A percentile compares a stretch with the other conserved stretches of the same genome.
phyloP scores from a whole-genome alignment of 2,113 vertebrate species.

The Lophius piscatorius region DNA sequence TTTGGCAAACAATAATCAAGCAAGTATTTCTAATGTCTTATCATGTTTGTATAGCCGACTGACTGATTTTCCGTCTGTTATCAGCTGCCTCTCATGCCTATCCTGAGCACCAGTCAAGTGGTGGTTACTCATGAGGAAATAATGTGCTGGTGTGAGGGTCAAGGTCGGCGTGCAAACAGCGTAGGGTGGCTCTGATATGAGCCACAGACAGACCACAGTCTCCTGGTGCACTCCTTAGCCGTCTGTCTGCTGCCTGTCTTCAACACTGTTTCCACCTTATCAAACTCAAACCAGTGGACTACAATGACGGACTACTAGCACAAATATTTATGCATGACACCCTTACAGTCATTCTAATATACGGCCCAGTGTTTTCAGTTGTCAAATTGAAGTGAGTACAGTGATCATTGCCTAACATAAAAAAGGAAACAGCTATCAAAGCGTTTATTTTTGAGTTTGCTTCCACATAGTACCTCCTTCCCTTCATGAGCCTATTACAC shows the following conservation, averaged over 20 bases:
- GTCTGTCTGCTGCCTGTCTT: slow-evolving; percentile 37
- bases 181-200: slow-evolving; percentile 42
- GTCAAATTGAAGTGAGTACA: too few species aligned
- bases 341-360: background rate
- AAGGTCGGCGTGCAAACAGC: slow-evolving; percentile 54
- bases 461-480: too few species aligned
- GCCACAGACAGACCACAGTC: slow-evolving; percentile 29
- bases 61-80: slow-evolving; percentile 67
- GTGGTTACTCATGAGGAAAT: slow-evolving; percentile 73
- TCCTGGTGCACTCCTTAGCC: slow-evolving; percentile 10
- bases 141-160: slow-evolving; percentile 56
- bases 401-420: too few species aligned
- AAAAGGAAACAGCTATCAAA: too few species aligned
- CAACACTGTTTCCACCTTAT: slow-evolving; percentile 44
- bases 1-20: slow-evolving; percentile 23
- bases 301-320: slow-evolving; percentile 18
- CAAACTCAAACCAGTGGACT: slow-evolving; percentile 43
- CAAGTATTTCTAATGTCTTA: slow-evolving; percentile 54
- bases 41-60: slow-evolving; percentile 36
- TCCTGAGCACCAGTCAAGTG: slow-evolving; percentile 61
- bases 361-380: too few species aligned
- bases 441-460: too few species aligned
- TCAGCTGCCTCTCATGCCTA: slow-evolving; percentile 60
- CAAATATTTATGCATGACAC: slow-evolving; percentile 25
- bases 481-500: too few species aligned